Base-by-base conservation (phyloP, 2,888 invertebrate genomes). In the Apamea monoglypha region DNA sequence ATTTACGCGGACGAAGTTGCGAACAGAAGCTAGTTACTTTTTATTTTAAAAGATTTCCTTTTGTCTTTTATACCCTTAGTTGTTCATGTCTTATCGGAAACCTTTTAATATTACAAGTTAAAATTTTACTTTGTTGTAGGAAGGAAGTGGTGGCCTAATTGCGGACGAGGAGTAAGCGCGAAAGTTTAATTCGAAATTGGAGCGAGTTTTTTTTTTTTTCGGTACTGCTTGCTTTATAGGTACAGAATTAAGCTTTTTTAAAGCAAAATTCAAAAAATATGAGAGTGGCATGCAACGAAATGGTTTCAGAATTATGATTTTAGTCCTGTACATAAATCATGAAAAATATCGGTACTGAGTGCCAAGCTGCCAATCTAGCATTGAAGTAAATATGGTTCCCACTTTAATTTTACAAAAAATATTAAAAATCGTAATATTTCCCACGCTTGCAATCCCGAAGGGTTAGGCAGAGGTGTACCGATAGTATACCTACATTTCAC, bases 81-180 rank as follows among this genome's bases (percentile, higher is more conserved):
- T 78, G 50, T 79, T 84, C 67, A 36, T 71, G 83, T 78, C 83
- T 36, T 67, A 82, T 68, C 71, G 68, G 69, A 84, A 84, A 75
- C 82, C 78, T 82, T 84, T 82, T 84, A 82, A 75, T 82, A 79
- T 84, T 73, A 64, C 56, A 73, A 84, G 61, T 75, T 61, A 56
- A 59, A 81, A 74, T 77, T 77, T 67, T 56, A 70, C 82, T 77
- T 69, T 77, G 36, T 70, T 66, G 7, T 75, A 32, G 61, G 36
- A 76, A 78, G 82, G 83, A 82, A 86, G 75, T 82, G 66, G 50
- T 82, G 71, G 25, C 72, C 73, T 78, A 78, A 86, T 78, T 84
- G 74, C 29, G 40, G 50, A 70, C 61, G 56, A 73, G 40, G 69
- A 63, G 67, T 67, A 72, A 44, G 68, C n/a, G 59, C 36, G 71